Percentiles rank a stretch among this genome's conserved stretches.
These are phyloP conservation scores for Lordiphosa andalusiaca DNA, from an alignment of 2,888 invertebrate genomes.

Conservation along the genomic window DNA sequence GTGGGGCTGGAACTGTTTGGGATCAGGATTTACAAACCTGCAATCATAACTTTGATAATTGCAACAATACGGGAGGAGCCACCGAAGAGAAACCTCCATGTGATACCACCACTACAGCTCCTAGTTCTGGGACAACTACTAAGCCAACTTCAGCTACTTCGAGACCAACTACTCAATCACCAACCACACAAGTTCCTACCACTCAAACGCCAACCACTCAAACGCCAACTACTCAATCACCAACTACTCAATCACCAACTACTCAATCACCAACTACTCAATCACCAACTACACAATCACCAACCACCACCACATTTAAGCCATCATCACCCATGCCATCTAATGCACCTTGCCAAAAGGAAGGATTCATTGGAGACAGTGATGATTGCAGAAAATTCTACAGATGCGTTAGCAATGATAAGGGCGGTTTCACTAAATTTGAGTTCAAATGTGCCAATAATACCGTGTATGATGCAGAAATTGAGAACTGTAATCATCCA, in stretches of 20 bases:
- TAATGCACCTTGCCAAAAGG: conserved; percentile 74
- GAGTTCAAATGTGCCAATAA: conserved; percentile 85
- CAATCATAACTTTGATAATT: conserved; percentile 76
- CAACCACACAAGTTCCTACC: conserved; percentile 13
- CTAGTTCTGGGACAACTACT: conserved; percentile 6
- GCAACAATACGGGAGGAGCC: conserved; percentile 42
- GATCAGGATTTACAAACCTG: conserved; percentile 81
- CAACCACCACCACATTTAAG: conserved; percentile 20
- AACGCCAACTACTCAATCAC: conserved; percentile 17
- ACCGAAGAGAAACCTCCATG: conserved; percentile 32
- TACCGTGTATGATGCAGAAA: conserved; percentile 83
- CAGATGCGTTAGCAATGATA: conserved; percentile 84
- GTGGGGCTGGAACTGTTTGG: conserved; percentile 85
- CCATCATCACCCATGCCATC: conserved; percentile 42
- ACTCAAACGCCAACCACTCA: conserved; percentile 11
- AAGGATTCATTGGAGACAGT: conserved; percentile 79
- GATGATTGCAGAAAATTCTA: conserved; percentile 84
- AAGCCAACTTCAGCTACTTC: conserved; percentile 21
- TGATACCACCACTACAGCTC: conserved; percentile 26
- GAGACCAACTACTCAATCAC: not conserved
- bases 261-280: not conserved
- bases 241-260: conserved; percentile 1
- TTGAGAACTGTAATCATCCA: conserved; percentile 69
- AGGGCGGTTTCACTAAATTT: conserved; percentile 82
- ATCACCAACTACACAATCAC: conserved; percentile 11